Conservation (phyloP, 2,113 vertebrate genomes). For the Leptosomus discolor region DNA sequence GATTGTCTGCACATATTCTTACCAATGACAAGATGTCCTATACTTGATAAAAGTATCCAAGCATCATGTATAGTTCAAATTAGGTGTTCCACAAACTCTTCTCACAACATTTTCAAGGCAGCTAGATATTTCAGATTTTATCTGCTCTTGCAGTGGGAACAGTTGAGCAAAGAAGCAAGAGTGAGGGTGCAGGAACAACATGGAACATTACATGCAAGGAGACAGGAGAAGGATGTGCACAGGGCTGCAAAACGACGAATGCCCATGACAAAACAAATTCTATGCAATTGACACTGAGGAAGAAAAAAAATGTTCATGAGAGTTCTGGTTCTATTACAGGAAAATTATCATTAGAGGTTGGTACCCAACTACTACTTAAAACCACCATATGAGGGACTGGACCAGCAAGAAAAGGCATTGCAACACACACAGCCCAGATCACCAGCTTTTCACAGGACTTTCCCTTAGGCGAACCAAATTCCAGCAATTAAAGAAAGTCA, state of each 20-base stretch:
- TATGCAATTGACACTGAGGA: neutral
- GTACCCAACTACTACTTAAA: neutral
- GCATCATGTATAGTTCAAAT: neutral
- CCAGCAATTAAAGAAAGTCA: neutral
- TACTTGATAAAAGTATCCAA: neutral
- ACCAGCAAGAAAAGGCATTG: neutral
- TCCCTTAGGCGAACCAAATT: neutral
- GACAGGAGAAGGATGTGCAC: neutral
- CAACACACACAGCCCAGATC: neutral
- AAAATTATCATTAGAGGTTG: neutral
- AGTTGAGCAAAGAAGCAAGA: neutral
- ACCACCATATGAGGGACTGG: neutral
- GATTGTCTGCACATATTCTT: neutral
- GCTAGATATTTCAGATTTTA: neutral
- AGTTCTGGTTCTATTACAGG: neutral
- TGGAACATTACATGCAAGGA: neutral
- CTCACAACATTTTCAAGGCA: neutral
- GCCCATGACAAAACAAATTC: neutral
- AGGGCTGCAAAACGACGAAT: neutral
- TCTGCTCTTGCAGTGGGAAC: neutral
- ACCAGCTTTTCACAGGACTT: neutral
- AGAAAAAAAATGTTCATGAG: neutral
- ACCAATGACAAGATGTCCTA: neutral
- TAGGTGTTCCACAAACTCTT: neutral
- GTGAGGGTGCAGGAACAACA: neutral